These are phyloP conservation scores for Chaenocephalus aceratus DNA, from an alignment of 2,113 vertebrate species.

Conservation along the genomic window DNA sequence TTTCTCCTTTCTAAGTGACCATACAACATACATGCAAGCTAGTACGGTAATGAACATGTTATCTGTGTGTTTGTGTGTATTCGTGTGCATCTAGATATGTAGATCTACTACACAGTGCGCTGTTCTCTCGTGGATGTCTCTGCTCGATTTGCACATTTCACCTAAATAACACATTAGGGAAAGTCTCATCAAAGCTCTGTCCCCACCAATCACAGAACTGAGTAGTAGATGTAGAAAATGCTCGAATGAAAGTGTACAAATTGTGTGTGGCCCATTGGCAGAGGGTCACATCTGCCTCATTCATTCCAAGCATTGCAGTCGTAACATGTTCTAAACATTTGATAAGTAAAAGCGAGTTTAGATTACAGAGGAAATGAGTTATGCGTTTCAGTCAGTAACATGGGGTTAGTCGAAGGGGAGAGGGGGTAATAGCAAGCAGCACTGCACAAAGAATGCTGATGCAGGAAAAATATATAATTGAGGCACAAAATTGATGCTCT, in stretches of 20 bases:
- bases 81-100: constrained; percentile 76
- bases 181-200: constrained; percentile 58
- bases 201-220: constrained; percentile 53
- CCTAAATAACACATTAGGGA: constrained; percentile 52
- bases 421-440: constrained; percentile 77
- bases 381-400: constrained; percentile 80
- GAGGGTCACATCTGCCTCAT: constrained; percentile 67
- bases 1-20: constrained; percentile 80
- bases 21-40: constrained; percentile 86
- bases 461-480: constrained; percentile 82
- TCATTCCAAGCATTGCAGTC: constrained; percentile 72
- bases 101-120: constrained; percentile 78
- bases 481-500: constrained; percentile 86
- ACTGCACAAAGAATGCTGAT: constrained; percentile 79
- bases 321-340: constrained; percentile 59
- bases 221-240: constrained; percentile 75
- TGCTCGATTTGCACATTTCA: constrained; percentile 41
- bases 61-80: constrained; percentile 65
- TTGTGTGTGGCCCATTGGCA: constrained; percentile 50
- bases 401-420: constrained; percentile 76
- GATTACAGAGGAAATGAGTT: constrained; percentile 81
- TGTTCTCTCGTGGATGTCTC: constrained; percentile 48
- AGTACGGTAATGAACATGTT: constrained; percentile 79
- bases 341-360: constrained; percentile 76
- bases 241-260: constrained; percentile 73